These are phyloP conservation scores for Mesoligia furuncula DNA, from an alignment of 2,888 invertebrate species.

Conservation along the genomic window DNA sequence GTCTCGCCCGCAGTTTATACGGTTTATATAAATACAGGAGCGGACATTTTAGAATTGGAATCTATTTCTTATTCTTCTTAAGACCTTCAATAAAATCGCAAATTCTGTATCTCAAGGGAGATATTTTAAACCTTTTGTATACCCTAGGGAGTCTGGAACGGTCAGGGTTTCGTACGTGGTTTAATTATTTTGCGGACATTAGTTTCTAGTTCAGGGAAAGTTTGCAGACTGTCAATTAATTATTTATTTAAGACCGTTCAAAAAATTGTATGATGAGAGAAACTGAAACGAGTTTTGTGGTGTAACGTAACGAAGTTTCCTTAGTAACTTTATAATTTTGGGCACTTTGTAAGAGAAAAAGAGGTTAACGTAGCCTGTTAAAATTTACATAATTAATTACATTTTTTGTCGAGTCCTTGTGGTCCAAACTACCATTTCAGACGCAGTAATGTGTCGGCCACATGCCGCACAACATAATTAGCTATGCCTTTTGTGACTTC, in stretches of 20 bases:
- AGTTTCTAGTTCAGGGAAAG: neutral
- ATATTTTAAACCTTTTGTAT: constrained; percentile 41
- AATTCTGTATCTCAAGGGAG: constrained; percentile 36
- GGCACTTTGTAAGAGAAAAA: constrained; percentile 5
- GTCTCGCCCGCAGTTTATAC: constrained; percentile 58
- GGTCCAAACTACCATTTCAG: neutral
- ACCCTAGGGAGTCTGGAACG: neutral
- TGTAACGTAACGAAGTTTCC: neutral
- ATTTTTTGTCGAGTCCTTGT: constrained; percentile 5
- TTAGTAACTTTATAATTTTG: constrained; percentile 22
- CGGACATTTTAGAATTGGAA: constrained; percentile 61
- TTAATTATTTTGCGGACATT: constrained; percentile 31
- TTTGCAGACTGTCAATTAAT: constrained; percentile 9
- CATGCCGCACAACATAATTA: neutral
- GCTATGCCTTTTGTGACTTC: neutral
- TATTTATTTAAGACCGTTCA: neutral
- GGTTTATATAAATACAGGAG: constrained; percentile 66
- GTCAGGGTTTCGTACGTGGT: constrained; percentile 39
- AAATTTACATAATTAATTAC: constrained; percentile 40
- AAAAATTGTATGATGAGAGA: neutral
- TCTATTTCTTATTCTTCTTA: constrained; percentile 64
- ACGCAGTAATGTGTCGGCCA: neutral
- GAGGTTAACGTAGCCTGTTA: neutral
- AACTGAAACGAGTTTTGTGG: neutral
- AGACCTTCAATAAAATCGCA: constrained; percentile 57